These are phyloP conservation scores for Pseudomyrmex gracilis DNA, from an alignment of 1,140 invertebrate species.

Conservation along the genomic window DNA sequence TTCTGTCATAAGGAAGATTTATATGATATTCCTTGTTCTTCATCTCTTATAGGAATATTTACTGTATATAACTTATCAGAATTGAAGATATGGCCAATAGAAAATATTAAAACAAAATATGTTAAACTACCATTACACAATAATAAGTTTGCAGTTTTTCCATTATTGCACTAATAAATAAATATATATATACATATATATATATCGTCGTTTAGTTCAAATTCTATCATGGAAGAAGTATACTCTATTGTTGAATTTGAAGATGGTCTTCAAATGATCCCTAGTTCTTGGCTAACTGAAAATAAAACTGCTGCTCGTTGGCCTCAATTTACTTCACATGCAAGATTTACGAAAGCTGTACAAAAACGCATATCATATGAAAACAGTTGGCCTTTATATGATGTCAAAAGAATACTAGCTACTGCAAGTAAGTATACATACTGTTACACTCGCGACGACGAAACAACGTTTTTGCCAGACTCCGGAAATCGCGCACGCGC, in stretches of 20 bases:
- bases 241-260: background rate
- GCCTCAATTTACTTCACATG: background rate
- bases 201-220: background rate
- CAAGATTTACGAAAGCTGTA: background rate
- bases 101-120: conserved; percentile 19
- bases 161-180: conserved; percentile 5
- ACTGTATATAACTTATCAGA: too few species aligned
- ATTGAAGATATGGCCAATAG: background rate
- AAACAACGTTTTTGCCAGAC: too few species aligned
- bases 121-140: conserved; percentile 10
- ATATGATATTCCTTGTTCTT: too few species aligned
- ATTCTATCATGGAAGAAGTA: background rate
- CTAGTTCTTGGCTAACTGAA: background rate
- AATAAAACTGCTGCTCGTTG: background rate
- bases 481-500: too few species aligned
- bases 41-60: too few species aligned
- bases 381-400: background rate
- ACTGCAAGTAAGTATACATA: background rate
- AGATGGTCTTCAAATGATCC: background rate
- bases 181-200: background rate
- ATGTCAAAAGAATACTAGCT: background rate
- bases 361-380: background rate
- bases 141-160: conserved; percentile 18
- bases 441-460: too few species aligned
- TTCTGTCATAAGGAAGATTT: too few species aligned